Percentiles rank a stretch among this genome's conserved stretches.
Evolutionary conservation across 2,113 vertebrate species (phyloP).

Genomic region (Porphyrio hochstetteri): DNA sequence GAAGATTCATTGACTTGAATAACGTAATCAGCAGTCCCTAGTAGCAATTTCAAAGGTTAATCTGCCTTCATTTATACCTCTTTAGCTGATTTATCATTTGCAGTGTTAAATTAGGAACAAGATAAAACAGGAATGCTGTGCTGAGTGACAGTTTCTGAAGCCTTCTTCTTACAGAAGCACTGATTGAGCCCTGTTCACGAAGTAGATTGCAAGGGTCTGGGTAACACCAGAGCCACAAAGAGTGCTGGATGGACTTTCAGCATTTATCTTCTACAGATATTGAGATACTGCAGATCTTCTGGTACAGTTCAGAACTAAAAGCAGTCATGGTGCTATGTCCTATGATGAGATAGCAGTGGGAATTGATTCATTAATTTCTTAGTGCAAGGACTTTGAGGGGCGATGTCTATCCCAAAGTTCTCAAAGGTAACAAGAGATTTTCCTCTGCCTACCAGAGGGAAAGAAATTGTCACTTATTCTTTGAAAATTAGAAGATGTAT

Average conservation of each 20-base stretch:
- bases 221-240: background rate
- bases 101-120: background rate
- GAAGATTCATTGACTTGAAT: background rate
- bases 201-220: background rate
- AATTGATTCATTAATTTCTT: background rate
- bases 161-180: background rate
- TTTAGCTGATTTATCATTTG: slow-evolving; percentile 20
- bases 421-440: background rate
- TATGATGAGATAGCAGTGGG: background rate
- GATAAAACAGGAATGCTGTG: background rate
- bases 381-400: background rate
- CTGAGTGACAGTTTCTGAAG: background rate
- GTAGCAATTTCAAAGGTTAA: background rate
- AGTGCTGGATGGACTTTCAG: background rate
- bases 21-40: background rate
- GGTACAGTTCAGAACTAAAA: background rate
- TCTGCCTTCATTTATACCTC: background rate
- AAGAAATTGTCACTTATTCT: background rate
- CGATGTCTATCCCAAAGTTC: background rate
- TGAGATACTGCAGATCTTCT: background rate
- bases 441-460: background rate
- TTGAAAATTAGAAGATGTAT: background rate
- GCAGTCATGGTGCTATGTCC: background rate
- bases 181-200: background rate
- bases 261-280: background rate